Conservation (phyloP, 2,797 vertebrate species). For the Pantherophis alleghaniensis region DNA sequence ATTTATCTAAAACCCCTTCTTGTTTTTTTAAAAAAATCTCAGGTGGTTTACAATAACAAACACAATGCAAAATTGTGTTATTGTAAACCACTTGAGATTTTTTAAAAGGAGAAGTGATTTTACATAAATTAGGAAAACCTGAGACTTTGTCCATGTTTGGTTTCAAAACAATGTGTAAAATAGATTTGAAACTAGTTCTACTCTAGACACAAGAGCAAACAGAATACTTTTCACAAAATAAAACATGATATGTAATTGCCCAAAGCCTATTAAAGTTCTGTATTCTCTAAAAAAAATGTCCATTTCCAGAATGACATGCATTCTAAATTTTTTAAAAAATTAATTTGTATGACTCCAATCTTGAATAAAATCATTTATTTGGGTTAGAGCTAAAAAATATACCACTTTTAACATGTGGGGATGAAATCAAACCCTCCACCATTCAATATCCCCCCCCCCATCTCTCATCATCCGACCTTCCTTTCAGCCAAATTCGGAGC, state of each 20-base stretch:
- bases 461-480: neutral
- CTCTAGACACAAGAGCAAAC: slow-evolving; percentile 32
- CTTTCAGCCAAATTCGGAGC: neutral
- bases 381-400: neutral
- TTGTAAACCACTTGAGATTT: neutral
- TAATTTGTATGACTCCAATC: neutral
- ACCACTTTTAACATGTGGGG: neutral
- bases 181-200: slow-evolving; percentile 12
- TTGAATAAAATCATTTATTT: neutral
- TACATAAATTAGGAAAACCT: neutral
- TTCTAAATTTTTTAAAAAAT: neutral
- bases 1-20: neutral
- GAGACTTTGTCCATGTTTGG: neutral
- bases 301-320: neutral
- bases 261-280: neutral
- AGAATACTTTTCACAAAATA: slow-evolving; percentile 29
- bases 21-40: too few relatives aligned
- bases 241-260: slow-evolving; percentile 17
- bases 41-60: neutral
- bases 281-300: neutral
- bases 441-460: neutral
- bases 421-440: neutral
- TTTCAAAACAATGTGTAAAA: neutral
- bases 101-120: neutral
- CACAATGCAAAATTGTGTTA: neutral